Percentiles rank a stretch among this genome's conserved stretches.
These are phyloP conservation scores for Diaperis boleti DNA, from an alignment of 2,888 invertebrate species.

Conservation along the genomic window DNA sequence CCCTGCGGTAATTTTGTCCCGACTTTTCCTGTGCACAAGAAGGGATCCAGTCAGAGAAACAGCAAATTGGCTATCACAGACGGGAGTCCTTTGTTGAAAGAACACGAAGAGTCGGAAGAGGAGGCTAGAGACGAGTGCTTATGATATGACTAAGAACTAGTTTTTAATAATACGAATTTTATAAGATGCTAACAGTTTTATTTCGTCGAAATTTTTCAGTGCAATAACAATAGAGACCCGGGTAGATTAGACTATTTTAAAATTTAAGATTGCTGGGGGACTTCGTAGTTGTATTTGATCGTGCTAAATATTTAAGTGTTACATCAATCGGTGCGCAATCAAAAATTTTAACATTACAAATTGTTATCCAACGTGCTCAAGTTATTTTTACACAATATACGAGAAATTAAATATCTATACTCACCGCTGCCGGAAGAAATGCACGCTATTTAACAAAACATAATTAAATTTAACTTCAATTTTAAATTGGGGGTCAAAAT, in stretches of 20 bases:
- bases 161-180: conserved; percentile 1
- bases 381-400: conserved; percentile 16
- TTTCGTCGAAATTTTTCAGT: conserved; percentile 6
- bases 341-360: too few relatives aligned
- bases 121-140: conserved; percentile 56
- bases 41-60: conserved; percentile 67
- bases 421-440: too few relatives aligned
- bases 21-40: conserved; percentile 70
- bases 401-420: too few relatives aligned
- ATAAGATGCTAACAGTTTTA: conserved; percentile 13
- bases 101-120: conserved; percentile 69
- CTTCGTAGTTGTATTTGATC: not conserved
- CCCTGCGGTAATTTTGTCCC: conserved; percentile 79
- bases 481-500: too few relatives aligned
- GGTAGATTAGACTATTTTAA: conserved; percentile 1
- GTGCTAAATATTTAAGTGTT: not conserved
- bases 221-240: not conserved
- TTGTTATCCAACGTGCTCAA: conserved; percentile 18
- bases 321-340: not conserved
- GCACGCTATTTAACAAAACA: too few relatives aligned
- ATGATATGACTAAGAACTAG: conserved; percentile 43
- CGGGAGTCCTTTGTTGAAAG: conserved; percentile 72
- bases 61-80: conserved; percentile 69
- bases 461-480: too few relatives aligned
- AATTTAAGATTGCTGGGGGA: not conserved